These are phyloP conservation scores for Psylliodes chrysocephalus DNA, from an alignment of 2,888 invertebrate genomes.

Conservation along the genomic window DNA sequence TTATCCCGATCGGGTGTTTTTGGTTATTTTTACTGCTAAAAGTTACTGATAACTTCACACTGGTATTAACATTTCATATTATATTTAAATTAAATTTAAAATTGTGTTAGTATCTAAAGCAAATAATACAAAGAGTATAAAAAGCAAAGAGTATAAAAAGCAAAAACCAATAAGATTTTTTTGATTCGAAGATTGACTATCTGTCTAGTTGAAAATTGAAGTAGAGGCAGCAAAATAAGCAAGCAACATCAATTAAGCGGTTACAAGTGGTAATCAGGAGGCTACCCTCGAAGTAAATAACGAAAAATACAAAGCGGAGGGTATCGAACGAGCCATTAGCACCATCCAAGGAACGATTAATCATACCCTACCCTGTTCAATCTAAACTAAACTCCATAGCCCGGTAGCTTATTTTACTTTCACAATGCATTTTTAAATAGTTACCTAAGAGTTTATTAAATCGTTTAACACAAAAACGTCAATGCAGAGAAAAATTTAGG, in stretches of 20 bases:
- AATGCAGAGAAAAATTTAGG: no score
- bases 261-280: constrained; percentile 40
- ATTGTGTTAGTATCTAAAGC: no score
- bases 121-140: no score
- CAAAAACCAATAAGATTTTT: constrained; percentile 5
- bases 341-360: constrained; percentile 61
- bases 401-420: not conserved
- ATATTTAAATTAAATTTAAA: no score
- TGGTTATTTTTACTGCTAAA: no score
- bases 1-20: no score
- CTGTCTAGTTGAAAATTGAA: constrained; percentile 1
- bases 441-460: no score
- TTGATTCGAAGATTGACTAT: constrained; percentile 3
- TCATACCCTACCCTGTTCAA: constrained; percentile 52
- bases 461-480: no score
- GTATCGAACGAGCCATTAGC: constrained; percentile 62
- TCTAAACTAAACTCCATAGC: not conserved
- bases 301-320: constrained; percentile 54
- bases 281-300: constrained; percentile 33
- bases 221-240: not conserved
- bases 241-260: constrained; percentile 40
- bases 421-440: no score
- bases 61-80: no score
- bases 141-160: not conserved
- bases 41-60: no score